Conservation (phyloP, 2,797 vertebrate genomes). For the Echiichthys vipera region DNA sequence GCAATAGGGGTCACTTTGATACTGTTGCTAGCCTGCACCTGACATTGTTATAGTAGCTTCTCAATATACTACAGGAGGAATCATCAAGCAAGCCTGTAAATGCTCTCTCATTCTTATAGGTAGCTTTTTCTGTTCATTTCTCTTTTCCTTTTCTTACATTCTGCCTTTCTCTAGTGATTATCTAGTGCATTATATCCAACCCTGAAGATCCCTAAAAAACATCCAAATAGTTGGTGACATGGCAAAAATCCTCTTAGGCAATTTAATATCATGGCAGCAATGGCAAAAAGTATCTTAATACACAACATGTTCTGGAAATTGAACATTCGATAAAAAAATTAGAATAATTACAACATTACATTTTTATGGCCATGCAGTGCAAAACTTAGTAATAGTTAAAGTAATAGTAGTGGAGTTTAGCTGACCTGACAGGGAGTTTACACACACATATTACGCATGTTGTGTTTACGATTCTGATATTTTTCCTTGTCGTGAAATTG, state of each 20-base stretch:
- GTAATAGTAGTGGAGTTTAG: not conserved
- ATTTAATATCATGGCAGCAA: not conserved
- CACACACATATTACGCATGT: not conserved
- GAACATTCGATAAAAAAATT: not conserved
- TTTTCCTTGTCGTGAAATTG: not conserved
- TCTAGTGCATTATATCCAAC: no score
- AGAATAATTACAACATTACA: not conserved
- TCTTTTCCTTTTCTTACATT: not conserved
- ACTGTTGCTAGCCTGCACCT: not conserved
- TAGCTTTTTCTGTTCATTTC: not conserved
- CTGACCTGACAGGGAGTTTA: not conserved
- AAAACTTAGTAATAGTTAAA: not conserved
- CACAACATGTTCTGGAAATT: not conserved
- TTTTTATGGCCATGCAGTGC: not conserved
- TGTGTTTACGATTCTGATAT: not conserved
- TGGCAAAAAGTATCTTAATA: not conserved
- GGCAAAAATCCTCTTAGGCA: not conserved
- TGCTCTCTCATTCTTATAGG: not conserved
- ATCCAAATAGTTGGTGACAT: not conserved
- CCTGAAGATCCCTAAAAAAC: not conserved
- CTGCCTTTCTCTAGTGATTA: not conserved
- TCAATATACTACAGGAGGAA: not conserved
- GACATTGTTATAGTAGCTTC: slow-evolving; percentile 38
- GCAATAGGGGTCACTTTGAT: slow-evolving; percentile 19
- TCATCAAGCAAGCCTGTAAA: slow-evolving; percentile 10